Base-by-base conservation (phyloP, 2,888 invertebrate genomes). In the Dryomyza anilis region DNA sequence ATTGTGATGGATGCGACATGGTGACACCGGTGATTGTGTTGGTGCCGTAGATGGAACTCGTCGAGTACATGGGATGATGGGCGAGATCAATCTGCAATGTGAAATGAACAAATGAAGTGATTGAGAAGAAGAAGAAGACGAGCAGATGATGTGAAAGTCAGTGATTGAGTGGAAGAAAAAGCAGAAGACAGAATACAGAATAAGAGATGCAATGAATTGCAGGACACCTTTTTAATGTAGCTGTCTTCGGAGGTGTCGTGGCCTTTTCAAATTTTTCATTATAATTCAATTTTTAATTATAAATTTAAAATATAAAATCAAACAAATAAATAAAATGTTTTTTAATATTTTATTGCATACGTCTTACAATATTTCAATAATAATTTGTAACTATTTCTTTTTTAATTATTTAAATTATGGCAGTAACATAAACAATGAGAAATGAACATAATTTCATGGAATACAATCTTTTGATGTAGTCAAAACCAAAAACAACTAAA, bases 1-100 rank as follows among this genome's bases (percentile, higher is more conserved):
- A 72, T 75, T 83, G 83, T 74, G 83, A 81, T 74, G 82, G 82
- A 81, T 83, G 83, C 69, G 83, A 83, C 82, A 83, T 83, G 66
- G 83, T 83, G 71, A 82, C 81, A 69, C 82, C 83, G 72, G 81
- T 81, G 67, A 75, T 76, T 70, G 81, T 81, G 68, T 74, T 76
- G 65, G 80, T 81, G 70, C 80, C 81, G 67, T 81, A 83, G 80
- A 83, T 82, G 60, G 83, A 77, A 75, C 81, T 82, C 63, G 82
- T 82, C 59, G 83, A 81, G 72, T 83, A 83, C 83, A 83, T 81
- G 66, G 83, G 78, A 76, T 82, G 83, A 70, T 82, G 83, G 53
- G 83, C 83, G 71, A 83, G 78, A 77, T 83, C 83, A 76, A 83
- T 83, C 83, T 83, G 71, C 39, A 64, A n/a, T n/a, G n/a, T n/a